Conservation (phyloP, 2,113 vertebrate species). For the Eolophus roseicapilla region DNA sequence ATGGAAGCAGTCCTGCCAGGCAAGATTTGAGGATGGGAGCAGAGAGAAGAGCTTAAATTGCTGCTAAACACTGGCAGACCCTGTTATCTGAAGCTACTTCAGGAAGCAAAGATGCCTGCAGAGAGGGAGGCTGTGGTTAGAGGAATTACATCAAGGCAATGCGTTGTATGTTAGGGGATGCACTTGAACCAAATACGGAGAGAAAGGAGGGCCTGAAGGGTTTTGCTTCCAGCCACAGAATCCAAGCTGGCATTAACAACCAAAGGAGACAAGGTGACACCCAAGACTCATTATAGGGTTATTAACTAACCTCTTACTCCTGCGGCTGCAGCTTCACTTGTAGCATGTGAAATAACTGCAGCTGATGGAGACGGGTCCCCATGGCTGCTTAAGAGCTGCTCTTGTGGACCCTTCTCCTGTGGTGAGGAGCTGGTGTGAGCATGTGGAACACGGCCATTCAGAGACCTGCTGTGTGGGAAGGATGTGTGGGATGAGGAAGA, state of each 20-base stretch:
- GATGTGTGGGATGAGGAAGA: background rate
- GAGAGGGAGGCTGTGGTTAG: background rate
- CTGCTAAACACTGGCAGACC: background rate
- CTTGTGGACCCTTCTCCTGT: background rate
- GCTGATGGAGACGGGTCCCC: background rate
- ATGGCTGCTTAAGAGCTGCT: background rate
- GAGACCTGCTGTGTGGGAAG: background rate
- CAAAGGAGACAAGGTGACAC: background rate
- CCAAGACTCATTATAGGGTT: background rate
- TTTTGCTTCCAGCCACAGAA: background rate
- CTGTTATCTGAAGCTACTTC: background rate
- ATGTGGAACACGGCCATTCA: background rate
- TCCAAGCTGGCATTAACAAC: background rate
- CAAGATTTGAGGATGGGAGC: background rate
- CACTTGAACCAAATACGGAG: background rate
- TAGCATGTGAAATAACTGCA: background rate
- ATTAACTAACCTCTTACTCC: background rate
- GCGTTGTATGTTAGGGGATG: background rate
- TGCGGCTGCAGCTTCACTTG: background rate
- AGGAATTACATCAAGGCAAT: background rate
- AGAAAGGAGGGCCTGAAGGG: background rate
- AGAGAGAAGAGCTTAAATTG: background rate
- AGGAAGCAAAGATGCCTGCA: background rate
- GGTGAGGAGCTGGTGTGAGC: background rate
- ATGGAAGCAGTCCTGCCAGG: background rate